Conservation (phyloP, 2,113 vertebrate genomes). For the Caloenas nicobarica region DNA sequence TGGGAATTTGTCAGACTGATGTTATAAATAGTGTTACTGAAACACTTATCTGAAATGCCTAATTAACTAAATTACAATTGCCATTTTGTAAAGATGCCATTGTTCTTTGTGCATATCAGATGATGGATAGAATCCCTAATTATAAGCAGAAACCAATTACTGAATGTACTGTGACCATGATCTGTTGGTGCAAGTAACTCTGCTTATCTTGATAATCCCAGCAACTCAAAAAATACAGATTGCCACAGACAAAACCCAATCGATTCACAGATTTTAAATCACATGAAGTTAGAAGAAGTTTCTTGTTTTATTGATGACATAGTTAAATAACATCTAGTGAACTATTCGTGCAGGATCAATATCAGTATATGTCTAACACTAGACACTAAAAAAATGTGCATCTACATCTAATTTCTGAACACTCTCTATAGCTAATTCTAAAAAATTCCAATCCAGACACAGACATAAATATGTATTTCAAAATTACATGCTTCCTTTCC, state of each 20-base stretch:
- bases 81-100: neutral
- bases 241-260: neutral
- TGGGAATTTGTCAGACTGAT: neutral
- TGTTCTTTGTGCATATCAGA: neutral
- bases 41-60: neutral
- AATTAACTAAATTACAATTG: neutral
- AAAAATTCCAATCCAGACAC: neutral
- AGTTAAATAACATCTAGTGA: no score
- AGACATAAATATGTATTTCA: no score
- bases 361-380: neutral
- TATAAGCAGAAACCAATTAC: neutral
- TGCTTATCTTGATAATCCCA: neutral
- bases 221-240: neutral
- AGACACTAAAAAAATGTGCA: neutral
- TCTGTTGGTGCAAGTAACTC: neutral
- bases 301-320: no score
- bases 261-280: neutral
- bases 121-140: neutral
- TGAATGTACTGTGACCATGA: neutral
- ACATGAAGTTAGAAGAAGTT: neutral
- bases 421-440: neutral
- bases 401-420: neutral
- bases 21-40: neutral
- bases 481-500: neutral
- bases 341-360: no score